Conservation (phyloP, 2,113 vertebrate species). For the Dolichallabes microphthalmus region DNA sequence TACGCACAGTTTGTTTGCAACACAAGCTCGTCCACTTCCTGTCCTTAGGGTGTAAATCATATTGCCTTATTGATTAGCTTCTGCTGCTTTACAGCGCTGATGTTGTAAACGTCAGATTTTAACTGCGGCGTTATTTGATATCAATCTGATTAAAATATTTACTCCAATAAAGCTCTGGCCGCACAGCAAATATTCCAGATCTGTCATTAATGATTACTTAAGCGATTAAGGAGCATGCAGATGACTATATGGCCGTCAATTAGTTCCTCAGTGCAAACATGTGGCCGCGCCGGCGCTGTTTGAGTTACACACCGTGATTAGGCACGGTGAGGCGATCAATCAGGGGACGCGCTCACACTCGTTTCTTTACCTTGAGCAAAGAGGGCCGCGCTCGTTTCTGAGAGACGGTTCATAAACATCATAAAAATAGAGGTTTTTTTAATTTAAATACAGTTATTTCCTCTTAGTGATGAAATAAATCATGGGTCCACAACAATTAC, state of each 20-base stretch:
- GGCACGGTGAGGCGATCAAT: constrained; percentile 41
- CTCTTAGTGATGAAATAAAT: background rate
- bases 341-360: background rate
- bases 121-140: constrained; percentile 77
- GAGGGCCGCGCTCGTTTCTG: constrained; percentile 13
- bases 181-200: constrained; percentile 64
- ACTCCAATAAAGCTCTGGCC: constrained; percentile 67
- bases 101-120: constrained; percentile 80
- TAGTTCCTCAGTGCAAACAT: constrained; percentile 62
- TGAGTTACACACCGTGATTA: constrained; percentile 32
- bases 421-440: background rate
- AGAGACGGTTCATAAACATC: constrained; percentile 33
- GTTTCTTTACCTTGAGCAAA: constrained; percentile 41
- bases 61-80: constrained; percentile 73
- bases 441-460: background rate
- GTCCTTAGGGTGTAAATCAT: constrained; percentile 71
- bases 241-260: constrained; percentile 69
- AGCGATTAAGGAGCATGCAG: constrained; percentile 71
- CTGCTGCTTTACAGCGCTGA: constrained; percentile 74
- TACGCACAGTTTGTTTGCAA: constrained; percentile 48
- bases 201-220: constrained; percentile 67
- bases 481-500: background rate
- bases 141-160: constrained; percentile 81
- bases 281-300: constrained; percentile 25
- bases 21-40: constrained; percentile 57